phyloP scores from a whole-genome alignment of 2,113 vertebrate genomes.

The Urocynchramus pylzowi region DNA sequence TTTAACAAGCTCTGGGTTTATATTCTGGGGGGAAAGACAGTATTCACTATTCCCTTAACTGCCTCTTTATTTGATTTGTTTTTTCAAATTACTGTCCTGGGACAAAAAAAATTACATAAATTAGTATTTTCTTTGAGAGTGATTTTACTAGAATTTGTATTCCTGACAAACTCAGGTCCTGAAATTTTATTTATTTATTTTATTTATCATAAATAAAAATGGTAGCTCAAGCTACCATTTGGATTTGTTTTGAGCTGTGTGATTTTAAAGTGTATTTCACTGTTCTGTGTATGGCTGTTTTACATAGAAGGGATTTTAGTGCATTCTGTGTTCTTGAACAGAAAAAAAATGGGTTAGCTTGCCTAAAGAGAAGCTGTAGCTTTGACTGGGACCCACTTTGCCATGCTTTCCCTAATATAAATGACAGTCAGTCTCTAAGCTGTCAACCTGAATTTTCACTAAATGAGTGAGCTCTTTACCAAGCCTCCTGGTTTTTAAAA shows the following conservation, averaged over 20 bases:
- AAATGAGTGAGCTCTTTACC: neutral
- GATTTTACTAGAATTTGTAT: neutral
- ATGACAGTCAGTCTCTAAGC: neutral
- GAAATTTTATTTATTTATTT: neutral
- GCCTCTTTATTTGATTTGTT: neutral
- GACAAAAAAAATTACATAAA: neutral
- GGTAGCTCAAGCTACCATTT: neutral
- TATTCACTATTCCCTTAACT: neutral
- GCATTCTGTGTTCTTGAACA: neutral
- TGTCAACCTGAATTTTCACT: neutral
- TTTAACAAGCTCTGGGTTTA: neutral
- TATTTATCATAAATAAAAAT: neutral
- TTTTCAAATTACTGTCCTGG: neutral
- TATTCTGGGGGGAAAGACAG: neutral
- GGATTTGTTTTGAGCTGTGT: neutral
- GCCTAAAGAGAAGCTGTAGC: neutral
- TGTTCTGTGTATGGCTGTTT: neutral
- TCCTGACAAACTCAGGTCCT: neutral
- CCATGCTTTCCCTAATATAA: neutral
- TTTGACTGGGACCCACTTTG: neutral
- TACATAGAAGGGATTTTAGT: neutral
- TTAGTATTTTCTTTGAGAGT: neutral
- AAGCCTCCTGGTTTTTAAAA: neutral
- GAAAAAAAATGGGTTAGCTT: neutral
- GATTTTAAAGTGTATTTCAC: neutral